Percentiles rank a stretch among this genome's conserved stretches.
Conservation (phyloP, 2,113 vertebrate species). For the Mirza zaza region DNA sequence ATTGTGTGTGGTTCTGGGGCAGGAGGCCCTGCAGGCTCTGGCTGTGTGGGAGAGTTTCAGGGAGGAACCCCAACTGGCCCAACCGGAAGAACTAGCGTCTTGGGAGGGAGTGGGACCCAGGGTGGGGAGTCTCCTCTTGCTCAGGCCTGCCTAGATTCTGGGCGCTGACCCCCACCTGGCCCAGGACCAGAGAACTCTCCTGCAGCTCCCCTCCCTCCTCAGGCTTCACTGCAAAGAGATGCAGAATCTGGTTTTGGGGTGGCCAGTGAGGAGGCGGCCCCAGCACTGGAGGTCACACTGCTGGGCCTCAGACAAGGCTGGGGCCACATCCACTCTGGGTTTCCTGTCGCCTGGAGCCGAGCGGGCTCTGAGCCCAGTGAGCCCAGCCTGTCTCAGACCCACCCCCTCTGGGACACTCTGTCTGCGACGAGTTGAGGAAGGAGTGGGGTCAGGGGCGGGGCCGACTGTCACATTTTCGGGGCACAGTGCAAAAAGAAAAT, state of each 20-base stretch:
- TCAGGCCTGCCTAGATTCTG: slow-evolving; percentile 66
- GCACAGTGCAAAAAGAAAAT: not conserved
- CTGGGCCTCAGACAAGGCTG: not conserved
- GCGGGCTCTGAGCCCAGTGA: not conserved
- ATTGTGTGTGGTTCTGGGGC: not conserved
- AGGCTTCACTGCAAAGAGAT: not conserved
- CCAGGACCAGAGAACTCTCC: not conserved
- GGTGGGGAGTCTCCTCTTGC: slow-evolving; percentile 70
- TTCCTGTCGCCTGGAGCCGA: not conserved
- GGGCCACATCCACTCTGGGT: not conserved
- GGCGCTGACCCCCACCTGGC: slow-evolving; percentile 54
- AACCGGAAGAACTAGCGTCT: slow-evolving; percentile 68
- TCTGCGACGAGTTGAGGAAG: not conserved
- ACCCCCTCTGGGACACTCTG: not conserved
- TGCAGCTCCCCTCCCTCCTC: not conserved
- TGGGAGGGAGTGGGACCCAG: slow-evolving; percentile 65
- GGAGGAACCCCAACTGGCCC: slow-evolving; percentile 73
- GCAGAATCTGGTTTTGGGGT: not conserved
- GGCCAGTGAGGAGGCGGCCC: not conserved
- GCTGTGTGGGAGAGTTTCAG: slow-evolving; percentile 79
- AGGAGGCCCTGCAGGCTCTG: slow-evolving; percentile 57
- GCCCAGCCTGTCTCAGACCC: not conserved
- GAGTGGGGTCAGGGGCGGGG: not conserved
- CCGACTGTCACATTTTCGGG: not conserved
- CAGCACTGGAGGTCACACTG: not conserved